Percentiles rank a stretch among this genome's conserved stretches.
Evolutionary conservation across 2,888 invertebrate species (phyloP).

Genomic region (Carcina quercana): DNA sequence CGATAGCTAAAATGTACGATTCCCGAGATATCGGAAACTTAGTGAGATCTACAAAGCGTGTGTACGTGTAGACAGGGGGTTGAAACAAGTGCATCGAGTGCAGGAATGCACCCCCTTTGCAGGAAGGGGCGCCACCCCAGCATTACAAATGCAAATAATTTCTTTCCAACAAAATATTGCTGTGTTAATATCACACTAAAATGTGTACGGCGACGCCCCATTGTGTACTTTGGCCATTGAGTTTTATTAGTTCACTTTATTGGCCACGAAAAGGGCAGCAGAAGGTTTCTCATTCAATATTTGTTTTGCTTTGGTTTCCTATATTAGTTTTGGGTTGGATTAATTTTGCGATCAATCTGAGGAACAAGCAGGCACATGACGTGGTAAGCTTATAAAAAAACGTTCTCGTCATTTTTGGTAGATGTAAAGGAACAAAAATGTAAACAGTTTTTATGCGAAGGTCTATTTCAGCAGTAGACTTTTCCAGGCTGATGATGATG

Average conservation of each 20-base stretch:
- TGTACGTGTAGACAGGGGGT: slow-evolving; percentile 19
- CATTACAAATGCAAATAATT: slow-evolving; percentile 65
- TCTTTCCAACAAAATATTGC: slow-evolving; percentile 63
- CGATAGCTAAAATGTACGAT: too few relatives aligned
- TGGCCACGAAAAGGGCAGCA: slow-evolving; percentile 45
- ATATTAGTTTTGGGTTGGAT: background rate
- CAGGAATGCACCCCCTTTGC: slow-evolving; percentile 51
- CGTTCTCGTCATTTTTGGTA: background rate
- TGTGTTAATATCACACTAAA: slow-evolving; percentile 63
- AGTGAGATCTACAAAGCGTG: too few relatives aligned
- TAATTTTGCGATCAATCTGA: too few relatives aligned
- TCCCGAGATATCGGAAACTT: too few relatives aligned
- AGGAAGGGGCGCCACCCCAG: slow-evolving; percentile 20
- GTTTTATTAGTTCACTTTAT: slow-evolving; percentile 59
- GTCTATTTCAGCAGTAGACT: too few relatives aligned
- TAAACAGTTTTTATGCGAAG: slow-evolving; percentile 7
- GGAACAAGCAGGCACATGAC: background rate
- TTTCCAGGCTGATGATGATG: too few relatives aligned
- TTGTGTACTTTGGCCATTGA: slow-evolving; percentile 52
- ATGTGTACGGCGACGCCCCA: slow-evolving; percentile 46
- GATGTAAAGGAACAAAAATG: background rate
- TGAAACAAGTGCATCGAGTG: slow-evolving; percentile 47
- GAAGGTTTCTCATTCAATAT: too few relatives aligned
- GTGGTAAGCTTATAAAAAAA: too few relatives aligned
- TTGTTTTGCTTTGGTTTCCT: slow-evolving; percentile 10